These are phyloP conservation scores for Phoenoteleia sp. DNA, from an alignment of 2,888 invertebrate species.

Conservation along the genomic window DNA sequence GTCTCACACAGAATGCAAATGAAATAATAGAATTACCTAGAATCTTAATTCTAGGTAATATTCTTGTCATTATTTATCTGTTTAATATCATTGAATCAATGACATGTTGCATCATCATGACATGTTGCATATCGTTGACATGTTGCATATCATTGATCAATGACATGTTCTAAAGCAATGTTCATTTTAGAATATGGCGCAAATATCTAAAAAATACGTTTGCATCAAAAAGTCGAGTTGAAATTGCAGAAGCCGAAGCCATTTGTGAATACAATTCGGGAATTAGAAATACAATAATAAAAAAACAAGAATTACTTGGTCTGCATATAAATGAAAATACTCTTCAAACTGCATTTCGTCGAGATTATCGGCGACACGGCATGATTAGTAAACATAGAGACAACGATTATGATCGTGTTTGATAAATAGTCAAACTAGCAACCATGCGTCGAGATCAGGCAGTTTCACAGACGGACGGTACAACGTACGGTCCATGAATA, in stretches of 20 bases:
- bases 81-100: no score
- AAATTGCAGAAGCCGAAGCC: background rate
- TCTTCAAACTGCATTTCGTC: background rate
- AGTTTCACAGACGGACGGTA: background rate
- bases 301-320: background rate
- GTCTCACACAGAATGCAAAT: no score
- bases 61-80: no score
- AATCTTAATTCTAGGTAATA: no score
- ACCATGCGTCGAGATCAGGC: background rate
- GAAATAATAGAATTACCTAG: no score
- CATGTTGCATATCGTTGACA: no score
- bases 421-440: background rate
- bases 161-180: no score
- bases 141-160: no score
- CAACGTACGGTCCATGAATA: no score
- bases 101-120: no score
- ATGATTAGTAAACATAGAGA: background rate
- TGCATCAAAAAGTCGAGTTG: background rate
- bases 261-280: slow-evolving; percentile 1
- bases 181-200: background rate
- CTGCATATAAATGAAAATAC: background rate
- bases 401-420: background rate
- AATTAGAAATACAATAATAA: background rate
- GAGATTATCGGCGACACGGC: background rate
- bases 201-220: slow-evolving; percentile 8